Conservation (phyloP, 2,888 invertebrate genomes). For the Exocentrus adspersus region DNA sequence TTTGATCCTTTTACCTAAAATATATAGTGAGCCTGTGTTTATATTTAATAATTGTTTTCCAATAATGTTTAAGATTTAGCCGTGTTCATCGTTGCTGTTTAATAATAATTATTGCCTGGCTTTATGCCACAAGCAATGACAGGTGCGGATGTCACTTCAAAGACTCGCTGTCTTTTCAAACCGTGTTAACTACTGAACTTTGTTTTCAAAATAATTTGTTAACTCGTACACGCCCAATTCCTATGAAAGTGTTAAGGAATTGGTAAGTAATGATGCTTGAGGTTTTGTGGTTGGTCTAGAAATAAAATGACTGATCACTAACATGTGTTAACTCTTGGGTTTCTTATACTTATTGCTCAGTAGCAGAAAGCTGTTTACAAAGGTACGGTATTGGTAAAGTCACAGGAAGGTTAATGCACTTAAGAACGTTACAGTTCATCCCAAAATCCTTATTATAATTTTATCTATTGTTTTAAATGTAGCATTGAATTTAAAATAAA, state of each 20-base stretch:
- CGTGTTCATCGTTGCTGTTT: neutral
- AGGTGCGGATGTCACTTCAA: neutral
- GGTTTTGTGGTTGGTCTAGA: neutral
- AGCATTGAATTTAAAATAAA: too few species aligned
- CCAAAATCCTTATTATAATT: too few species aligned
- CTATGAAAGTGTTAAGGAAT: neutral
- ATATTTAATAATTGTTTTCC: too few species aligned
- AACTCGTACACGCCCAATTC: neutral
- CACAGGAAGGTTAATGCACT: too few species aligned
- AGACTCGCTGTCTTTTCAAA: neutral
- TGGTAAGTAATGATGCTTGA: neutral
- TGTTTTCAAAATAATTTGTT: conserved; percentile 7
- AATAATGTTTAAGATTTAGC: too few species aligned
- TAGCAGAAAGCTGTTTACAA: too few species aligned
- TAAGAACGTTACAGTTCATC: too few species aligned
- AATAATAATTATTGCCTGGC: neutral
- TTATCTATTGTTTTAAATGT: too few species aligned
- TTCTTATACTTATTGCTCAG: too few species aligned
- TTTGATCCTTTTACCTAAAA: too few species aligned
- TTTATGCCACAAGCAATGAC: neutral
- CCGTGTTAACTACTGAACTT: neutral
- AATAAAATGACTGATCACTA: neutral
- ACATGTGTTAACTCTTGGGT: neutral
- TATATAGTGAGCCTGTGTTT: too few species aligned
- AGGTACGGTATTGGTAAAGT: too few species aligned